phyloP scores from a whole-genome alignment of 2,113 vertebrate genomes.

The Alligator mississippiensis region DNA sequence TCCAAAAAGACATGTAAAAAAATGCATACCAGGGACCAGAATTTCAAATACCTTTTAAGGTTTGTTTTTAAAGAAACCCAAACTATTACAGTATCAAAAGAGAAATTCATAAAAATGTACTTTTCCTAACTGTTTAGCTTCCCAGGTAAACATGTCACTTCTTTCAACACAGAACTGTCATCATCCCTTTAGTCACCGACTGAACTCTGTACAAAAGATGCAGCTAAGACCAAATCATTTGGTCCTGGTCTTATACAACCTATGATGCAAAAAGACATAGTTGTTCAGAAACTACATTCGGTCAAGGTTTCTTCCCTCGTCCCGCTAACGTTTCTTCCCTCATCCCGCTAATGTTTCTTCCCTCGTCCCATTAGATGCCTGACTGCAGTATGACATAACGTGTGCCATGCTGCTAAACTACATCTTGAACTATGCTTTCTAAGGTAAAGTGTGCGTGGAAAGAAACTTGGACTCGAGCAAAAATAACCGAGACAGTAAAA shows the following conservation, averaged over 20 bases:
- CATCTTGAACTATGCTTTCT: background rate
- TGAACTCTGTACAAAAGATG: background rate
- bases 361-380: background rate
- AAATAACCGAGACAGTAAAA: background rate
- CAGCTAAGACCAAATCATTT: background rate
- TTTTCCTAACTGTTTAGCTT: background rate
- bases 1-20: background rate
- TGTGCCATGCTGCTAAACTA: background rate
- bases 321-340: no score
- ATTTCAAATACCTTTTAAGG: background rate
- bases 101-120: background rate
- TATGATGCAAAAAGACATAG: no score
- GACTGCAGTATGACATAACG: background rate
- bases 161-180: background rate
- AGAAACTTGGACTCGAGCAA: background rate
- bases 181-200: background rate
- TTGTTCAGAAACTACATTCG: background rate
- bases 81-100: background rate
- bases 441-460: background rate
- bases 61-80: background rate
- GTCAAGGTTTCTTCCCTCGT: background rate
- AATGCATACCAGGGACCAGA: no score
- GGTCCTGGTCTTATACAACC: background rate
- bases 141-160: background rate
- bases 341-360: no score